phyloP scores from a whole-genome alignment of 2,888 invertebrate genomes.

The Eustalomyia histrio region DNA sequence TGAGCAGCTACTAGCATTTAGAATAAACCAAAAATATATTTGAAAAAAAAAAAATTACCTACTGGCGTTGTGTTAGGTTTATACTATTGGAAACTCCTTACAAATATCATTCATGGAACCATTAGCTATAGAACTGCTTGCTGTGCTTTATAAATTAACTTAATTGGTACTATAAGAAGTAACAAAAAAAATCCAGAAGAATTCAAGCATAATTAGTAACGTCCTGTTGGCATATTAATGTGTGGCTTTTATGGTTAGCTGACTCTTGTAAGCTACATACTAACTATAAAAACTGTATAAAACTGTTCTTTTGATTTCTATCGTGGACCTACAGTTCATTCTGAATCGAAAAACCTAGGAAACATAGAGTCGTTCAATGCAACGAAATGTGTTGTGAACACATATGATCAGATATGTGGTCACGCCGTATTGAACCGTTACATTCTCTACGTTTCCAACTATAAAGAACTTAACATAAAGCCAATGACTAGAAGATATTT shows the following conservation, averaged over 20 bases:
- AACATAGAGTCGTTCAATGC: conserved; percentile 12
- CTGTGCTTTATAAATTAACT: conserved; percentile 68
- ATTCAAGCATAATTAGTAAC: conserved; percentile 34
- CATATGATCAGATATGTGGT: neutral
- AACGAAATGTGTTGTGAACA: neutral
- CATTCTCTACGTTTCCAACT: conserved; percentile 40
- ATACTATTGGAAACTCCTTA: conserved; percentile 65
- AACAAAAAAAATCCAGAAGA: conserved; percentile 58
- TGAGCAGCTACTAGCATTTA: too few species aligned
- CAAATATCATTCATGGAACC: conserved; percentile 67
- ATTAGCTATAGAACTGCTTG: conserved; percentile 68
- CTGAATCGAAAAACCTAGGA: conserved; percentile 3
- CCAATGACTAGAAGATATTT: conserved; percentile 38
- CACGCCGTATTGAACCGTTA: conserved; percentile 11
- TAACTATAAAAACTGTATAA: conserved; percentile 18
- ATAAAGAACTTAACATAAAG: conserved; percentile 35
- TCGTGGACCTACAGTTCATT: neutral
- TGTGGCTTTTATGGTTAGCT: conserved; percentile 39
- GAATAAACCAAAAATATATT: neutral
- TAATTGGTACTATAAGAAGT: conserved; percentile 59
- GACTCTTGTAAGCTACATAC: conserved; percentile 48
- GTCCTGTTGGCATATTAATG: too few species aligned
- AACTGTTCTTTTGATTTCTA: conserved; percentile 3
- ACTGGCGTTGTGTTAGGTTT: neutral
- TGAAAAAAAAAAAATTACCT: too few species aligned